Evolutionary conservation across 2,113 vertebrate genomes (phyloP), one percentile per base, ranked within the genome.

Genomic region (Aix galericulata): DNA sequence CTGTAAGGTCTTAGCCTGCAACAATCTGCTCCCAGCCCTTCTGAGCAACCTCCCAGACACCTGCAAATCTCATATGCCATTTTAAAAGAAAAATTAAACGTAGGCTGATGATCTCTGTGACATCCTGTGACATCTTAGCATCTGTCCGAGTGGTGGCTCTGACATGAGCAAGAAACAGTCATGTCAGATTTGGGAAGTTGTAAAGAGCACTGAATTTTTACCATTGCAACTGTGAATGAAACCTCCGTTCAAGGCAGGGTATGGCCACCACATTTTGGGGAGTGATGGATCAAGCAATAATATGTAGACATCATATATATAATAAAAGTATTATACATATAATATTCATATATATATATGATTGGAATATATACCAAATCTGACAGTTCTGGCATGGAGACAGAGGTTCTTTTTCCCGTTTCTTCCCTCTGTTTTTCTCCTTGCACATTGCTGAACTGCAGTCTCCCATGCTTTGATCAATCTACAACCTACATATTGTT

Each of bases 61-160:
- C 60, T 73, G 53, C 1, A 1, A 89, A 92, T 50, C 32, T 72
- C 44, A 48, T 34, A 20, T 31, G 53, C 5, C 21, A 32, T 59
- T 88, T 78, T 13, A 84, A 58, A 94, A 81, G 34, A 38, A 64
- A 88, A 84, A 84, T 26, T 62, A 91, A 78, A 71, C 23, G 13
- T 17, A 56, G 82, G 21, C 22, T 34, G 44, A 13, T 2, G 32
- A 89, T 34, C 38, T 25, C 50, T 52, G 50, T 52, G 50, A 52
- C 50, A 52, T 52, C 34, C 42, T 58, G 34, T 12, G 42, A 52
- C 32, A 83, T 53, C 32, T 75, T 36, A 80, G 63, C 59, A 92
- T 26, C 23, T 72, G 52, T 56, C 12, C 52, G 6, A 82, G 10
- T 5, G 20, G 29, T 60, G 20, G 36, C 25, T 74, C 46, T 26